Evolutionary conservation across 1,140 invertebrate genomes (phyloP).

Genomic region (Lasaia peninsularis): DNA sequence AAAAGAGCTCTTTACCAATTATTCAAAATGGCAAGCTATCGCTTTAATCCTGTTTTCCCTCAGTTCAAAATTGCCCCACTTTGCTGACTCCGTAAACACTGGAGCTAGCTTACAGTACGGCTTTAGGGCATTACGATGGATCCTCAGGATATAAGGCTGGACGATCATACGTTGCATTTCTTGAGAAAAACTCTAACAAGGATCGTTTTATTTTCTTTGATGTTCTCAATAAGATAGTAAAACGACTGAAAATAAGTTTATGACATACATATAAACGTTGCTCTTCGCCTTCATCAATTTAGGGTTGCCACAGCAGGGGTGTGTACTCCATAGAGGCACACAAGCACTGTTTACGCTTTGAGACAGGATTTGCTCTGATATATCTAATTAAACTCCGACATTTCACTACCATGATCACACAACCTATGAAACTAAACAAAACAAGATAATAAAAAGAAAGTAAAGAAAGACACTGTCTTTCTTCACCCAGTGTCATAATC

Average conservation of each 20-base stretch:
- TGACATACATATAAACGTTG: background rate
- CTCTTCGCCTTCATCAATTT: background rate
- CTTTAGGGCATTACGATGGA: constrained; percentile 4
- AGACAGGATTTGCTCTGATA: no score
- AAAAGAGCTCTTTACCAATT: constrained; percentile 3
- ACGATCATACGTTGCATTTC: background rate
- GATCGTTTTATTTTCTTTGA: background rate
- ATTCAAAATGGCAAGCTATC: constrained; percentile 6
- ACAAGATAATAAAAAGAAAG: no score
- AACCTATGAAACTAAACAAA: no score
- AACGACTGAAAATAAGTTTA: constrained; percentile 2
- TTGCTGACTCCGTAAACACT: background rate
- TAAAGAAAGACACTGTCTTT: no score
- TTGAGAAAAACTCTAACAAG: background rate
- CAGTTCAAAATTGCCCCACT: constrained; percentile 3
- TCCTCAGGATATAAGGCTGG: constrained; percentile 1
- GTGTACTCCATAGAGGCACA: no score
- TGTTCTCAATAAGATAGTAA: background rate
- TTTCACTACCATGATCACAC: no score
- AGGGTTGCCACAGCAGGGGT: background rate
- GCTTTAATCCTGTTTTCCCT: constrained; percentile 4
- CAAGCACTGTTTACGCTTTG: no score
- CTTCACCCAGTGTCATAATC: no score
- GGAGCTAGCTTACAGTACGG: constrained; percentile 8
- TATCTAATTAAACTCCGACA: no score